These are phyloP conservation scores for Thalpophila matura DNA, from an alignment of 2,888 invertebrate species.

Conservation along the genomic window DNA sequence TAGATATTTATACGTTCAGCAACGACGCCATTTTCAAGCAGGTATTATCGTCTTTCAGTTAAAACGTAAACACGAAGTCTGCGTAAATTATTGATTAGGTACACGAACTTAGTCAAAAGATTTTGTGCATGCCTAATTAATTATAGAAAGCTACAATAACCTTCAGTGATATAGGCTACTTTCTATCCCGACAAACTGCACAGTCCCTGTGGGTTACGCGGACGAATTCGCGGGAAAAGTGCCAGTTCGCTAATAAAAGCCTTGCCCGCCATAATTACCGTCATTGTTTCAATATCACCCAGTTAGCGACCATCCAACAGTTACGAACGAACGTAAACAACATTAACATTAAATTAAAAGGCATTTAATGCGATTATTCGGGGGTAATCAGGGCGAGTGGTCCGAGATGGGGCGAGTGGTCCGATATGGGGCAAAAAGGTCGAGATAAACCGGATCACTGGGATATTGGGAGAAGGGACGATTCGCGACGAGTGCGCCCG, in stretches of 20 bases:
- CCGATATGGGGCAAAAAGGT: conserved; percentile 48
- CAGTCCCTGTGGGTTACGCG: no score
- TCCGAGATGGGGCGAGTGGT: conserved; percentile 59
- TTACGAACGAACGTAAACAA: conserved; percentile 62
- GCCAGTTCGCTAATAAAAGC: conserved; percentile 51
- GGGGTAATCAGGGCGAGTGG: conserved; percentile 64
- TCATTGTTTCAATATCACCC: conserved; percentile 60
- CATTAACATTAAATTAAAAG: conserved; percentile 68
- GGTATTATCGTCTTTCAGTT: conserved; percentile 28
- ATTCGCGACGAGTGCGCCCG: conserved; percentile 37
- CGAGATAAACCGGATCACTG: conserved; percentile 57
- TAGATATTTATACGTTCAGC: conserved; percentile 43
- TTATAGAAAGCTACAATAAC: no score
- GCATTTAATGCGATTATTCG: conserved; percentile 66
- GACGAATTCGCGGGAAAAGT: no score
- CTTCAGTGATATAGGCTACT: no score
- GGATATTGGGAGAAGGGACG: conserved; percentile 34
- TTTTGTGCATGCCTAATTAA: no score
- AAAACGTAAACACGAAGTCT: conserved; percentile 10
- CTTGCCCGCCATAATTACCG: conserved; percentile 48
- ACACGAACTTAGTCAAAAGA: not conserved
- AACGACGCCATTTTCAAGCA: conserved; percentile 32
- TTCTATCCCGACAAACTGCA: no score
- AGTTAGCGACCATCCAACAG: conserved; percentile 60
- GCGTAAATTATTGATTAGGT: conserved; percentile 17